Base-by-base conservation (phyloP, 2,113 vertebrate species). In the Morone chrysops region DNA sequence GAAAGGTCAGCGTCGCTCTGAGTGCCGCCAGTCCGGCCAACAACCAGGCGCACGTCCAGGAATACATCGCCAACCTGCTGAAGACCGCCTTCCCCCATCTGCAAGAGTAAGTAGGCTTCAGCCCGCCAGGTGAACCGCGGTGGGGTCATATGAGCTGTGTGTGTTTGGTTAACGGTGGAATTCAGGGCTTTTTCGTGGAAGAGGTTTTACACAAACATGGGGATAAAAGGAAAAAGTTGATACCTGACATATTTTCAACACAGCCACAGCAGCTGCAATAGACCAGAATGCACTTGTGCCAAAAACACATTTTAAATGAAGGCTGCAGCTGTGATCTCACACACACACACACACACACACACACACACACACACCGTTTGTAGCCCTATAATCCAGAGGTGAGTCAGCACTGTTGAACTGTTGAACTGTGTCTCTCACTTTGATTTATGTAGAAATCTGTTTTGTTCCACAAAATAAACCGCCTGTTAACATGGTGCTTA, bases 1-100 rank as follows among this genome's bases (percentile, higher is more conserved):
- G 97, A 65, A 98, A 98, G 94, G 98, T 99, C 92, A 98, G 95
- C 90, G 94, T 96, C 67, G 94, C 97, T 0, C 92, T 99, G 86
- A 98, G 96, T 85, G 95, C 97, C 43, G 93, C 95, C 67, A 96
- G 92, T 75, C 94, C 97, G 13, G 92, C 96, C 74, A 98, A 93
- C 94, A 99, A 99, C 94, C 97, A 98, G 75, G 95, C 94, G 81
- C 97, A 99, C 87, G 96, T 98, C 92, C 97, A 99, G 93, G 97
- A 99, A 78, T 99, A 98, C 53, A 97, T 98, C 89, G 98, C 97
- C 87, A 99, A 97, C 95, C 96, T 99, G 75, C 95, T 99, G 85
- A 99, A 99, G 85, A 97, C 97, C 8, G 97, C 97, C 8, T 99
- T 99, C 95, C 97, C 97, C 85, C 97, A 99, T 82, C 94, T 99